Evolutionary conservation across 2,113 vertebrate genomes (phyloP).

Genomic region (Tetrax tetrax): DNA sequence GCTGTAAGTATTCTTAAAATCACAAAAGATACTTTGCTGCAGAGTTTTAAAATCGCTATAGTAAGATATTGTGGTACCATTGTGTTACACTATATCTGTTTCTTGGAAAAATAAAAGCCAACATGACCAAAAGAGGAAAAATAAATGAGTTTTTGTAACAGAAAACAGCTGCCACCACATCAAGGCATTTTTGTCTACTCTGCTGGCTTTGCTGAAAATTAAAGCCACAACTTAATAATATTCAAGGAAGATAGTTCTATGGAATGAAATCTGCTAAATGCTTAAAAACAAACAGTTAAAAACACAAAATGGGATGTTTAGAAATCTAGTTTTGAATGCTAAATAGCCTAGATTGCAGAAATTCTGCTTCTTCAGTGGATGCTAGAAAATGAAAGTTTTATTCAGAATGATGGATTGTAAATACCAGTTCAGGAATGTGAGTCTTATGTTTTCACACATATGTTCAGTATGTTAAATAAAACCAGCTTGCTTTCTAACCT

Average conservation of each 20-base stretch:
- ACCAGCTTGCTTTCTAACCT: background rate
- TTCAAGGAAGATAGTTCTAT: slow-evolving; percentile 19
- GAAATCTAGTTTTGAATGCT: background rate
- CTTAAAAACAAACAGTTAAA: slow-evolving; percentile 57
- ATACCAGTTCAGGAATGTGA: background rate
- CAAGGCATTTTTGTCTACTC: slow-evolving; percentile 64
- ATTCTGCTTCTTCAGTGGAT: background rate
- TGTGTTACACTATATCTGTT: background rate
- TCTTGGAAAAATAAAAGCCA: background rate
- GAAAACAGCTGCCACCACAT: slow-evolving; percentile 68
- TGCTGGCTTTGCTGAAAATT: slow-evolving; percentile 55
- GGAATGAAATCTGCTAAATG: slow-evolving; percentile 54
- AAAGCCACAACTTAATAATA: slow-evolving; percentile 50
- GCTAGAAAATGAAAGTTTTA: background rate
- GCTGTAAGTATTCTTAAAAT: background rate
- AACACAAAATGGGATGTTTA: background rate
- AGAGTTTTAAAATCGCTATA: background rate
- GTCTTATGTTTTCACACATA: background rate
- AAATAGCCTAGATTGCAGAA: background rate
- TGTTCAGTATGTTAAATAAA: background rate
- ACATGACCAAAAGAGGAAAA: background rate
- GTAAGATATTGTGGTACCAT: background rate
- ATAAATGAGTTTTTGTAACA: slow-evolving; percentile 16
- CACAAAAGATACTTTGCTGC: background rate
- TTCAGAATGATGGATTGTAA: background rate